Evolutionary conservation across 2,888 invertebrate species (phyloP), one percentile per base, ranked within the genome.

Genomic region (Prosopocoilus inquinatus): DNA sequence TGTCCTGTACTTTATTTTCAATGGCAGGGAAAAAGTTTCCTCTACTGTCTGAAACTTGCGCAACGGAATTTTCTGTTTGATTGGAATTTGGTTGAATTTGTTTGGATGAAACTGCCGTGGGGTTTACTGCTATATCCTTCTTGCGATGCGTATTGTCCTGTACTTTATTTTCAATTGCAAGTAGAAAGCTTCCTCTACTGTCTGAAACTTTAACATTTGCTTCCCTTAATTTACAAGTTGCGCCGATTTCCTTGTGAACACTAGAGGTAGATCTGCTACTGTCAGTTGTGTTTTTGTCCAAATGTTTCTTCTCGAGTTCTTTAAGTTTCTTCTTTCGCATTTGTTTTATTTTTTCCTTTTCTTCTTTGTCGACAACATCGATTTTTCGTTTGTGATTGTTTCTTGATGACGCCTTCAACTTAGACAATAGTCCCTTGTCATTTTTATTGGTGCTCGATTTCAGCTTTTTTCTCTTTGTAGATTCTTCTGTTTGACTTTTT

Each of bases 321-420:
- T 80, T 82, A 8, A 84, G 73, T 64, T 78, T 82, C 45, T 75
- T 77, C 61, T 79, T 81, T 28, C 83, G 72, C 67, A 75, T 78
- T 71, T 77, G 80, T 68, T 55, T 46, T 15, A 65, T 61, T 56
- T 41, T 49, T 49, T 65, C 60, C 55, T 61, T 58, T 46, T 66
- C 45, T 55, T 43, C 12, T 68, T 64, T 35, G 15, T 46, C 41
- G 47, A 16, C 34, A 32, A 9, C 50, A 15, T 8, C 20, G 1
- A 7, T 13, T 1, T 50, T 47, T 1, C 45, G 32, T 44, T 43
- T 47, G 38, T 16, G 16, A 16, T 39, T 52, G 43, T 11, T 52
- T 49, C 28, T 52, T 36, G 20, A 12, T 44, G 32, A 32, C 46
- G 47, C 47, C 36, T 53, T 50, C 41, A 57, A 36, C 47, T 60